Evolutionary conservation across 23 tunicate species (phyloP).

Genomic region (Clavelina lepadiformis): DNA sequence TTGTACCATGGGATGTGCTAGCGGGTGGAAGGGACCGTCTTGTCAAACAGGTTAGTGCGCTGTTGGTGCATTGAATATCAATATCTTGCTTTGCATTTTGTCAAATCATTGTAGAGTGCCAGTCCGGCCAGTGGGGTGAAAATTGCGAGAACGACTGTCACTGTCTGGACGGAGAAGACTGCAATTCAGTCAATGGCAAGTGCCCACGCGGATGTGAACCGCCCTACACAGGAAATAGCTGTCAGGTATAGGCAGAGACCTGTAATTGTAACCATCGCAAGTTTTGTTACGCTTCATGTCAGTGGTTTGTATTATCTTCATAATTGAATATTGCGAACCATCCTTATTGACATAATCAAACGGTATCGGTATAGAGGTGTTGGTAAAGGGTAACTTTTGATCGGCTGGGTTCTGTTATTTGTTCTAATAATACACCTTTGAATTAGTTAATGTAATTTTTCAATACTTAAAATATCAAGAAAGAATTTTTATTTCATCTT

Average conservation of each 20-base stretch:
- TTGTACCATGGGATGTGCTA: slow-evolving; percentile 80
- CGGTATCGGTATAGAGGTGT: too few species aligned
- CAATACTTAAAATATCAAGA: too few species aligned
- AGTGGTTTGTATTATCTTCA: neutral
- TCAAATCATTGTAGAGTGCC: slow-evolving; percentile 40
- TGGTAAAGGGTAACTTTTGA: too few species aligned
- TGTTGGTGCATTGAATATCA: neutral
- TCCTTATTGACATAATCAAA: too few species aligned
- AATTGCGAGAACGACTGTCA: slow-evolving; percentile 56
- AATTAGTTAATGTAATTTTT: too few species aligned
- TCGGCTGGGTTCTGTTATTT: too few species aligned
- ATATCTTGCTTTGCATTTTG: neutral
- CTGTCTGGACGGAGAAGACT: slow-evolving; percentile 39
- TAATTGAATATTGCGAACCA: too few species aligned
- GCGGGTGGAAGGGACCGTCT: slow-evolving; percentile 85
- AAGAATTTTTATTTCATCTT: too few species aligned
- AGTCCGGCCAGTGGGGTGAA: slow-evolving; percentile 75
- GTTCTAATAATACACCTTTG: too few species aligned
- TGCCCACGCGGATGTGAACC: slow-evolving; percentile 66
- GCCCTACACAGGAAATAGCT: slow-evolving; percentile 81
- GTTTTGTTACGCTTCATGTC: neutral
- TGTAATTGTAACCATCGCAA: neutral
- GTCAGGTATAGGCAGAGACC: slow-evolving; percentile 44
- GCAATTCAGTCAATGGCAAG: slow-evolving; percentile 53
- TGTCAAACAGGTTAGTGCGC: slow-evolving; percentile 65